These are phyloP conservation scores for Colossoma macropomum DNA, from an alignment of 2,113 vertebrate genomes.

Conservation along the genomic window DNA sequence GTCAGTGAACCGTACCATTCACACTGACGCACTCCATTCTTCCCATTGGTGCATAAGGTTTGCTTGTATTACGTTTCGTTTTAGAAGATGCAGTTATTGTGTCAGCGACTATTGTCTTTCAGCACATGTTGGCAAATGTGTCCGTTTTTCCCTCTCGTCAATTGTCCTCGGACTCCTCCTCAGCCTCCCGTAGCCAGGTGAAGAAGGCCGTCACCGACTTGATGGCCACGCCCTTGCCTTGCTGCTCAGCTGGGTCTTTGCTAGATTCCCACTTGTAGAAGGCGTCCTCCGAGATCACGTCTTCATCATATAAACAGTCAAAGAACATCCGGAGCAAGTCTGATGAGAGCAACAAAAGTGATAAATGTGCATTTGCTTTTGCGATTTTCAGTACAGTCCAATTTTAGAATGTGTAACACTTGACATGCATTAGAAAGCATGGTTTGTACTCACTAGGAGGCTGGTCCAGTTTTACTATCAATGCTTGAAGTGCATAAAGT, in stretches of 20 bases:
- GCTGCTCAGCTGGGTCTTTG: conserved; percentile 94
- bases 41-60: conserved; percentile 61
- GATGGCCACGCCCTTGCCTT: conserved; percentile 94
- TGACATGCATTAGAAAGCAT: neutral
- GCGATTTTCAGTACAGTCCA: neutral
- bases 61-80: conserved; percentile 72
- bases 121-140: conserved; percentile 83
- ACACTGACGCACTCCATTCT: conserved; percentile 78
- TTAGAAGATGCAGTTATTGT: conserved; percentile 72
- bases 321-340: conserved; percentile 98
- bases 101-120: conserved; percentile 83
- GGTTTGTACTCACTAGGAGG: conserved; percentile 91
- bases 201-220: conserved; percentile 97
- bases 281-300: conserved; percentile 97
- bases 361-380: neutral
- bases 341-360: conserved; percentile 53
- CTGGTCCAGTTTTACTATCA: conserved; percentile 97
- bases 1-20: conserved; percentile 81
- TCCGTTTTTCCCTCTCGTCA: conserved; percentile 78
- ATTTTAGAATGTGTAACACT: neutral
- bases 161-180: conserved; percentile 98
- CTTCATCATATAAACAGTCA: conserved; percentile 97
- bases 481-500: conserved; percentile 99
- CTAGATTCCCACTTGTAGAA: conserved; percentile 98
- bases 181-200: conserved; percentile 96